phyloP scores from a whole-genome alignment of 2,888 invertebrate genomes.

The Crocallis elinguaria region DNA sequence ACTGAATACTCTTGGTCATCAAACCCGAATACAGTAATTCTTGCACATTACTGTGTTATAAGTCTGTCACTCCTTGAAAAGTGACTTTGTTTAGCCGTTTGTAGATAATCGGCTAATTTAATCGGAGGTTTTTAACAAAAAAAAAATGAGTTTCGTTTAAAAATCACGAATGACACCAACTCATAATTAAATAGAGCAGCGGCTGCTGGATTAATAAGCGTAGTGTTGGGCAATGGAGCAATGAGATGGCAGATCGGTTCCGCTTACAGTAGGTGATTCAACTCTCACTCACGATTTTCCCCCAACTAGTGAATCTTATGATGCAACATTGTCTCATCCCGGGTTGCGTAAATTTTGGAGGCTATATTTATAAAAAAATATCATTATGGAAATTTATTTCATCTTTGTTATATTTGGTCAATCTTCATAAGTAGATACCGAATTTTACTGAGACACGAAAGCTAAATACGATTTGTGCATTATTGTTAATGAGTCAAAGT shows the following conservation, averaged over 20 bases:
- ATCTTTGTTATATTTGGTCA: background rate
- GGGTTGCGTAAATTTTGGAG: slow-evolving; percentile 12
- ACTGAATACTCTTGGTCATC: no score
- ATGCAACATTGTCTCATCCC: background rate
- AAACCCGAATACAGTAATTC: no score
- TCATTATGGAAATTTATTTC: background rate
- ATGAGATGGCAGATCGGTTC: slow-evolving; percentile 45
- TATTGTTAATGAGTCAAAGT: no score
- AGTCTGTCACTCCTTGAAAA: no score
- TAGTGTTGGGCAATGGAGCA: slow-evolving; percentile 50
- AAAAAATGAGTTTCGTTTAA: background rate
- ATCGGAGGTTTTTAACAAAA: no score
- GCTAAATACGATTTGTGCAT: no score
- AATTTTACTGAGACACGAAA: no score
- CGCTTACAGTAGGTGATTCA: slow-evolving; percentile 38
- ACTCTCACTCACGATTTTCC: slow-evolving; percentile 51
- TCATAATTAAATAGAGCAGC: slow-evolving; percentile 6
- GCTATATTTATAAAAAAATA: background rate
- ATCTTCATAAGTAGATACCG: no score
- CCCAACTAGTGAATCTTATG: slow-evolving; percentile 28
- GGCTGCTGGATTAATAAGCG: slow-evolving; percentile 12
- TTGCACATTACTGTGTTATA: no score
- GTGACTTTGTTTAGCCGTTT: no score
- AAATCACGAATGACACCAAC: background rate
- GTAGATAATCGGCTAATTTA: no score